Conservation (phyloP, 1,140 invertebrate species). For the Drosophila elegans region DNA sequence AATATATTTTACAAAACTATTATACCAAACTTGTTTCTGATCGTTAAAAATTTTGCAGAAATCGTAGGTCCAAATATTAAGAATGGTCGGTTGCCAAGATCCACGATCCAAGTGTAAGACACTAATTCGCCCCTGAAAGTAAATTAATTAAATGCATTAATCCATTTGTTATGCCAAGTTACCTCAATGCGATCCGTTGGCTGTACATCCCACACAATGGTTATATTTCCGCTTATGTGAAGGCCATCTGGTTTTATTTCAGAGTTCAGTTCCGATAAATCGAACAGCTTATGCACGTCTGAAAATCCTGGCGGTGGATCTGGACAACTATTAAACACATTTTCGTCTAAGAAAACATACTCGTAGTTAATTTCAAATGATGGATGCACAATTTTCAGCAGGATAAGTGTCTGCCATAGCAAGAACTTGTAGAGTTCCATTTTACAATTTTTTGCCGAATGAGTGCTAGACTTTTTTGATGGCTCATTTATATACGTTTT, state of each 20-base stretch:
- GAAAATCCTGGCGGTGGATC: neutral
- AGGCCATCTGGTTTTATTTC: neutral
- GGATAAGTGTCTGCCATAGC: neutral
- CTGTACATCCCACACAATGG: slow-evolving; percentile 2
- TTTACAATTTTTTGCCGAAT: slow-evolving; percentile 1
- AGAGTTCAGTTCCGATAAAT: neutral
- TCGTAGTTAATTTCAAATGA: slow-evolving; percentile 5
- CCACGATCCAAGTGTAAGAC: slow-evolving; percentile 7
- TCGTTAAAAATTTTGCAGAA: slow-evolving; percentile 10
- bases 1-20: neutral
- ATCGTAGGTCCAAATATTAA: neutral
- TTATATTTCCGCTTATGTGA: neutral
- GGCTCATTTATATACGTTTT: neutral
- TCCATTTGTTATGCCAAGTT: too few species aligned
- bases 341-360: slow-evolving; percentile 5
- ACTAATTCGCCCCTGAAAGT: accelerated
- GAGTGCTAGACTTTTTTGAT: neutral
- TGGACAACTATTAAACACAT: neutral
- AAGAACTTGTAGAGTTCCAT: neutral
- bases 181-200: slow-evolving; percentile 10
- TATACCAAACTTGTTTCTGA: slow-evolving; percentile 5
- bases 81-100: slow-evolving; percentile 13
- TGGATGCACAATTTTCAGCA: neutral
- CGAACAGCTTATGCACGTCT: neutral
- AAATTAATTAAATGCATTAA: too few species aligned